Evolutionary conservation across 2,888 invertebrate species (phyloP), one percentile per base, ranked within the genome.

Genomic region (Nomada fabriciana): DNA sequence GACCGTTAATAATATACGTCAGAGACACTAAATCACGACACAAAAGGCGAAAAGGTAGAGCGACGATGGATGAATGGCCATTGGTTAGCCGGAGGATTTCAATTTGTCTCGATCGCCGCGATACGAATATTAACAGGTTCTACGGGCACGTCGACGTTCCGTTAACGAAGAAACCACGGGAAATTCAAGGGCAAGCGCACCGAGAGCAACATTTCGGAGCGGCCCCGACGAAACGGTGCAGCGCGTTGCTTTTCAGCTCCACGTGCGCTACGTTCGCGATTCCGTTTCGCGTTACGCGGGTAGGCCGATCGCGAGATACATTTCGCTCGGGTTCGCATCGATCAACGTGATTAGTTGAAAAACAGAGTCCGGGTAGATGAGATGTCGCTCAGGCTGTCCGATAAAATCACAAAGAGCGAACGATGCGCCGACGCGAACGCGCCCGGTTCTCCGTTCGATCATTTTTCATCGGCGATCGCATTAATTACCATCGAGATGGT

Each of bases 51-150:
- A 13, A 76, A 29, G 75, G 78, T 63, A 64, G 64, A 76, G 76
- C 59, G 67, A 42, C 55, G 57, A 72, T 64, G 43, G 63, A 23
- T 85, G 76, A 84, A 82, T 84, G 72, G 75, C 77, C 63, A 78
- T 36, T 76, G 64, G 70, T 77, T 69, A 73, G 83, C 85, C 86
- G 85, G 84, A 89, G 90, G 91, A 92, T 92, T 92, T 91, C 92
- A 91, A 92, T 93, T 93, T 91, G 92, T 92, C 91, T 91, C 89
- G 92, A 91, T 92, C 90, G 88, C 88, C 90, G 90, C 91, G 92
- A 91, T 91, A 87, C 89, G 92, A 92, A 92, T 92, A 91, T 91
- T 91, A 89, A 91, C 64, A 52, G 20, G 29, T 15, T 15, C 23
- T 36, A 0, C 9, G 15, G 15, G 15, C 15, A 13, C 47, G 15